phyloP scores from a whole-genome alignment of 2,113 vertebrate genomes.

The Dasypus novemcinctus region DNA sequence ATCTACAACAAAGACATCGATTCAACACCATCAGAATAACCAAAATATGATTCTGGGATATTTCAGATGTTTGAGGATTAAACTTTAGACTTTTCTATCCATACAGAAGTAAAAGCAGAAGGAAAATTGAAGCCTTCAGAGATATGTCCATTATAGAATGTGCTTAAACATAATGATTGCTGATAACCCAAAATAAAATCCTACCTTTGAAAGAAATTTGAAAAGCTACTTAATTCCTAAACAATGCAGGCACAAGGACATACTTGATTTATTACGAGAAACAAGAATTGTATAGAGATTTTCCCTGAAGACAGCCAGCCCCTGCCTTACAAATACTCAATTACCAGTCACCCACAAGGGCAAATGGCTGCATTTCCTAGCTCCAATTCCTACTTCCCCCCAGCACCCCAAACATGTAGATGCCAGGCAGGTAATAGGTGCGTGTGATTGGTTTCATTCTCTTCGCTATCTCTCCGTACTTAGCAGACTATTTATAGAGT shows the following conservation, averaged over 20 bases:
- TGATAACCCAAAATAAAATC: background rate
- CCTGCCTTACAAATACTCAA: background rate
- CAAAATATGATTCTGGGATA: background rate
- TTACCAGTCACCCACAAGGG: background rate
- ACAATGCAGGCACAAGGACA: background rate
- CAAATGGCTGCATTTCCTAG: background rate
- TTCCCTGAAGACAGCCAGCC: background rate
- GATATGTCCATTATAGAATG: background rate
- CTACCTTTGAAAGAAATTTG: constrained; percentile 21
- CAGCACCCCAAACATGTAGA: background rate
- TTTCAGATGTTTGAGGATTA: background rate
- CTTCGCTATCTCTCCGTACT: background rate
- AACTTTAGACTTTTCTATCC: background rate
- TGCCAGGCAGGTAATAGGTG: background rate
- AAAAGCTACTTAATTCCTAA: background rate
- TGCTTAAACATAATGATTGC: background rate
- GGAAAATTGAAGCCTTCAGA: background rate
- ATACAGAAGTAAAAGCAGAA: constrained; percentile 26
- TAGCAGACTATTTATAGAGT: background rate
- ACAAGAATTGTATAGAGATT: background rate
- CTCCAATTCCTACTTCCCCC: background rate
- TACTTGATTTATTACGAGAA: background rate
- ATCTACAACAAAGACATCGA: constrained; percentile 32
- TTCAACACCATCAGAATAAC: constrained; percentile 35
- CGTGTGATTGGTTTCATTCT: background rate